Base-by-base conservation (phyloP, 2,888 invertebrate species). In the Folsomia candida region DNA sequence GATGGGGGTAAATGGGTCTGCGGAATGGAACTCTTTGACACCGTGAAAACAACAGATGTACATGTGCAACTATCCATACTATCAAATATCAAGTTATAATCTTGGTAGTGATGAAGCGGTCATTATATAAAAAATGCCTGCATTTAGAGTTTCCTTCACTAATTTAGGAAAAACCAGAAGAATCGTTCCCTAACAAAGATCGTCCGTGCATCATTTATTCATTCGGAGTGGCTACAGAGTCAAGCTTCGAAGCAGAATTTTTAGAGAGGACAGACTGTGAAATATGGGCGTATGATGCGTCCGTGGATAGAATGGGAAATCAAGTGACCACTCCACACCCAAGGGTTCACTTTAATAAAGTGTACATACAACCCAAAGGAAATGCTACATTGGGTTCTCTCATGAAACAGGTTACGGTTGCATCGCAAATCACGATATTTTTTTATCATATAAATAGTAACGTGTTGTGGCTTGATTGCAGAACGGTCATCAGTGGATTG, bases 161-260 rank as follows among this genome's bases (percentile, higher is more conserved):
- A n/a, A n/a, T n/a, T n/a, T n/a, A n/a, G n/a, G n/a, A n/a, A n/a
- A n/a, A n/a, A n/a, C n/a, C n/a, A n/a, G n/a, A n/a, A n/a, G n/a
- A n/a, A n/a, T n/a, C n/a, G n/a, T n/a, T n/a, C n/a, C n/a, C n/a
- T n/a, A n/a, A n/a, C n/a, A n/a, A n/a, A n/a, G n/a, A n/a, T n/a
- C n/a, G n/a, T n/a, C 37, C 69, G 22, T 73, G 73, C 59, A 59
- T 70, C 64, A 57, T 73, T 68, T 73, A 73, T 63, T 73, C 73
- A 20, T 73, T 73, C 66, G 73, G 73, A 57, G 70, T 73, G 51
- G 61, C 65, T 37, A 54, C 60, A 54, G 70, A 73, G 51, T 73
- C 73, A 54, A 66, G 66, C 2, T 73, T 70, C 37, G 73, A 73
- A 28, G 68, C 64, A 28, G 73, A 73, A 57, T 51, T 73, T 26